Evolutionary conservation across 2,888 invertebrate species (phyloP).

Genomic region (Anorthoa munda): DNA sequence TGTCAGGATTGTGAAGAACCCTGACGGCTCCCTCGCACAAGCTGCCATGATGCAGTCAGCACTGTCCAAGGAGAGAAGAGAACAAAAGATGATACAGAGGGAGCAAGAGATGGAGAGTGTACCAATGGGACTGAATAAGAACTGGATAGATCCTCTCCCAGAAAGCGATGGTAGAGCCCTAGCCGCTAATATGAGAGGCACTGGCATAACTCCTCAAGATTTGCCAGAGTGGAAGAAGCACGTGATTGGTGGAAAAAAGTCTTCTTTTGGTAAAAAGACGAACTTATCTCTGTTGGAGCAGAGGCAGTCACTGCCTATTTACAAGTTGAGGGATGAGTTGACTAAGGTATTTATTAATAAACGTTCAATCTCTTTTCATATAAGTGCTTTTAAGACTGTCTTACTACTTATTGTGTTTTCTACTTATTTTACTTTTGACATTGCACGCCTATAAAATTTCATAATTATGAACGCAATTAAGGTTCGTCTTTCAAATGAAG

Average conservation of each 20-base stretch:
- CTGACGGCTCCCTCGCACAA: conserved; percentile 99
- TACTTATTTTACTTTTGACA: not conserved
- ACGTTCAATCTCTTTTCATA: not conserved
- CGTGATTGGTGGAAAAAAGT: conserved; percentile 99
- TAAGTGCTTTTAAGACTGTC: not conserved
- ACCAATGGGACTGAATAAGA: conserved; percentile 95
- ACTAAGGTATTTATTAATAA: conserved; percentile 92
- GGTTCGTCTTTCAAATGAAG: too few species aligned
- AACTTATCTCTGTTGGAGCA: conserved; percentile 98
- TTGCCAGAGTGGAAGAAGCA: conserved; percentile 99
- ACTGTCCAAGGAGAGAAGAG: conserved; percentile 98
- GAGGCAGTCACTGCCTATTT: conserved; percentile 98
- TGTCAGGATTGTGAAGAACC: conserved; percentile 99
- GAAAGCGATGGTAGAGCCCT: conserved; percentile 94
- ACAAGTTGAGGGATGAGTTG: conserved; percentile 98
- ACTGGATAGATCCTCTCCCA: conserved; percentile 99
- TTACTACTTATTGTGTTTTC: too few species aligned
- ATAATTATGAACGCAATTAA: too few species aligned
- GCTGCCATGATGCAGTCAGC: conserved; percentile 99
- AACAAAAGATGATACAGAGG: conserved; percentile 98
- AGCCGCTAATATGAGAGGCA: conserved; percentile 95
- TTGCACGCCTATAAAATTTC: too few species aligned
- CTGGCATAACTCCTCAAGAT: conserved; percentile 96
- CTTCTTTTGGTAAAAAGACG: conserved; percentile 99
- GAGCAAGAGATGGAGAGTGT: conserved; percentile 97